Evolutionary conservation across 2,888 invertebrate genomes (phyloP), one percentile per base, ranked within the genome.

Genomic region (Hirtodrosophila histrioides): DNA sequence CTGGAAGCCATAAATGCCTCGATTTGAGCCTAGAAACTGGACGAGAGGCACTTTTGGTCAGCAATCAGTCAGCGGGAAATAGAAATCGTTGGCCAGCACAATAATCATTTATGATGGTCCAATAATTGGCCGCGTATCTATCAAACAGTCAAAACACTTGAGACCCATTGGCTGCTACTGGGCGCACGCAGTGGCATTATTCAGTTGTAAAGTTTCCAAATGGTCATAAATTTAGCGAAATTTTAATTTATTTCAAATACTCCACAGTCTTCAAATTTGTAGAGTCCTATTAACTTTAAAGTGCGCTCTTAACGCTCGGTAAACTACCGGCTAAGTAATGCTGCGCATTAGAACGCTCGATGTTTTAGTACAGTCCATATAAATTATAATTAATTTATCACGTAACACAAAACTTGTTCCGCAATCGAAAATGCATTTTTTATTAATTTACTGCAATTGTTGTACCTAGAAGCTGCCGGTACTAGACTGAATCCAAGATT

Each of bases 101-200:
- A 48, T 51, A 71, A 62, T 35, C 4, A 17, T 69, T 61, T 74
- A 74, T 51, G 43, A 53, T 57, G 11, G 29, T 17, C 10, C 6
- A 54, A 31, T 29, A 31, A 35, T 39, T 9, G 27, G 4, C 6
- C 37, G 29, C 24, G 12, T 35, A 54, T 48, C 29, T 49, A 31
- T 31, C 12, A 3, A 23, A 24, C 23, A 43, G 31, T 39, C 8
- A 68, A 65, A 69, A 54, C 50, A 74, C 75, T 63, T 61, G 24
- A 69, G 46, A 31, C 40, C 39, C 33, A 11, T 41, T 12, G 31
- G 44, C 31, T 8, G 6, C 27, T 27, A 27, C 27, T 6, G 27
- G 27, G 39, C 57, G 39, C 75, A 56, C 75, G 55, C 44, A 53
- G 11, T 33, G 45, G n/a, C 24, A 55, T 9, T 40, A 31, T 35